Percentiles rank a stretch among this genome's conserved stretches.
phyloP scores from a whole-genome alignment of 2,113 vertebrate genomes.

The Periophthalmodon schlosseri region DNA sequence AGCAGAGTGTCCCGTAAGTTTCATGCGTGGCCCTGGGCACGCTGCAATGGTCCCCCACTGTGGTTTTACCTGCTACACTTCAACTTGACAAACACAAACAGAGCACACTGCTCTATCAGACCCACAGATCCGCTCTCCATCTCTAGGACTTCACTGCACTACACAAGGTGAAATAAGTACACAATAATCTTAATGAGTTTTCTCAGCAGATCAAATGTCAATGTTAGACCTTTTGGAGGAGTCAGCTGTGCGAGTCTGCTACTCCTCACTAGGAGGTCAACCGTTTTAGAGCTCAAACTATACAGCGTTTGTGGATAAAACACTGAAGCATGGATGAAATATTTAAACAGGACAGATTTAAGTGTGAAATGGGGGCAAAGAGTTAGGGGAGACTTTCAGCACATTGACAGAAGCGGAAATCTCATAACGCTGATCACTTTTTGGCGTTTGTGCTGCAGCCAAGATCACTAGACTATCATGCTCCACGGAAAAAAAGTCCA shows the following conservation, averaged over 20 bases:
- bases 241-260: conserved; percentile 5
- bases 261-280: background rate
- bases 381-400: too few relatives aligned
- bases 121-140: conserved; percentile 3
- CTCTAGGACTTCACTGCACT: background rate
- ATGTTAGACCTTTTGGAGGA: conserved; percentile 7
- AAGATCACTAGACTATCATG: too few relatives aligned
- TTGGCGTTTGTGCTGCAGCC: too few relatives aligned
- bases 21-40: conserved; percentile 13
- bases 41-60: conserved; percentile 3
- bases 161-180: background rate
- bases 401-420: too few relatives aligned
- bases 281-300: conserved; percentile 2
- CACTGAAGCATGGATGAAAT: conserved; percentile 1
- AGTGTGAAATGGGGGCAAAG: too few relatives aligned
- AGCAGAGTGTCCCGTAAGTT: conserved; percentile 33
- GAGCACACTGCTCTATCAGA: background rate
- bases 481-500: too few relatives aligned
- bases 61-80: conserved; percentile 7
- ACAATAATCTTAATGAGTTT: conserved; percentile 14
- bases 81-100: conserved; percentile 29
- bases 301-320: conserved; percentile 13
- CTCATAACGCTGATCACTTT: too few relatives aligned
- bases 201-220: conserved; percentile 13
- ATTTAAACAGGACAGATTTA: too few relatives aligned